phyloP scores from a whole-genome alignment of 2,888 invertebrate genomes.

The Drosophila dives region DNA sequence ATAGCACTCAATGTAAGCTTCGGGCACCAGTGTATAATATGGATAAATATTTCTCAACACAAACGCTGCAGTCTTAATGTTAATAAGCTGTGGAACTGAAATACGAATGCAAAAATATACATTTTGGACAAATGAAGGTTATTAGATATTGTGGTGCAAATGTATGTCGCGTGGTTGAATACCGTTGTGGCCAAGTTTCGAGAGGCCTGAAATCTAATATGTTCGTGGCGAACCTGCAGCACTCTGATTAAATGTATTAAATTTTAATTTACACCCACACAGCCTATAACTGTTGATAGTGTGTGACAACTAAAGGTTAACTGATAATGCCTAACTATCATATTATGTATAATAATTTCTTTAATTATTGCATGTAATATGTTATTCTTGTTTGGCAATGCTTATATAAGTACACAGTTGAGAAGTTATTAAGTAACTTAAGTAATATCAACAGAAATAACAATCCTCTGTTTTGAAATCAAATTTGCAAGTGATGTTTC shows the following conservation, averaged over 20 bases:
- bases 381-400: neutral
- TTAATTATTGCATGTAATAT: neutral
- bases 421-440: neutral
- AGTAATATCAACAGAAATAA: neutral
- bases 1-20: slow-evolving; percentile 1
- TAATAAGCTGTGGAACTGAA: slow-evolving; percentile 32
- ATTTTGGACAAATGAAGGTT: slow-evolving; percentile 18
- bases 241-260: slow-evolving; percentile 7
- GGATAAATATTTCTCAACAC: slow-evolving; percentile 20
- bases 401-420: neutral
- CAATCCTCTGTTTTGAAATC: neutral
- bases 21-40: neutral
- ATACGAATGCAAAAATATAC: slow-evolving; percentile 1
- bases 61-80: slow-evolving; percentile 13
- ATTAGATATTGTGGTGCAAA: neutral
- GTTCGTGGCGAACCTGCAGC: slow-evolving; percentile 10
- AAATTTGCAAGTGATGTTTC: neutral
- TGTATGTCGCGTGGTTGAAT: slow-evolving; percentile 19
- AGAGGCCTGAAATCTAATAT: neutral
- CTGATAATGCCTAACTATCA: slow-evolving; percentile 1
- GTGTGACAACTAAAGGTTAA: slow-evolving; percentile 12
- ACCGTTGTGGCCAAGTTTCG: slow-evolving; percentile 31
- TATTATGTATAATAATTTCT: neutral
- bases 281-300: slow-evolving; percentile 22
- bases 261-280: neutral